Evolutionary conservation across 2,888 invertebrate species (phyloP).

Genomic region (Luffia ferchaultella): DNA sequence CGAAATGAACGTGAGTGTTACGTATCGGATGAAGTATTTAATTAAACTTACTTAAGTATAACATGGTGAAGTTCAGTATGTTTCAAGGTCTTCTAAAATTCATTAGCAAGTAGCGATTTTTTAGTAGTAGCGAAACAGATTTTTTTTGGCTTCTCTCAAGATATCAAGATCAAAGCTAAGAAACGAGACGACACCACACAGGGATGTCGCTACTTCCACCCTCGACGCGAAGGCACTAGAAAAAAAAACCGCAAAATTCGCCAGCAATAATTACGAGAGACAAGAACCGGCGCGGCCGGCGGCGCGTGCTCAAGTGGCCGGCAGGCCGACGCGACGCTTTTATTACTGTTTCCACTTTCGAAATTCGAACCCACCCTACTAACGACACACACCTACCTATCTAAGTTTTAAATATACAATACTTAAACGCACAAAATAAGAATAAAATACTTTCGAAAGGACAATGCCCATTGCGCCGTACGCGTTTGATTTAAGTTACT

Average conservation of each 20-base stretch:
- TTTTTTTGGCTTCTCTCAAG: neutral
- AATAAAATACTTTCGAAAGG: no score
- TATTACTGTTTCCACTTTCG: neutral
- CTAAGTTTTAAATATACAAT: no score
- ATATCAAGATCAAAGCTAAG: neutral
- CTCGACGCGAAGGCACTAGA: neutral
- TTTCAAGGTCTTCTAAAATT: no score
- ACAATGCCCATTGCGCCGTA: no score
- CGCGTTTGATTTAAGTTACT: no score
- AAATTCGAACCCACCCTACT: neutral
- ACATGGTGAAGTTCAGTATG: no score
- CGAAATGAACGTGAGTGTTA: no score
- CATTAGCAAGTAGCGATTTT: no score
- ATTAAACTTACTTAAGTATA: no score
- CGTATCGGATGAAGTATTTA: no score
- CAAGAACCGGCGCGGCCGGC: neutral
- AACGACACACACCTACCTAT: neutral
- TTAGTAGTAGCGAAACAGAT: no score
- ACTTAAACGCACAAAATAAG: no score
- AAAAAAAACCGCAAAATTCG: neutral
- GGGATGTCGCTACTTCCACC: neutral
- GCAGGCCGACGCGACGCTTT: neutral
- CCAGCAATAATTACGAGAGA: neutral
- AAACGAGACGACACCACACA: neutral
- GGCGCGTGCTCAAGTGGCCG: neutral